Conservation (phyloP, 2,797 vertebrate species). For the Danionella dracula region DNA sequence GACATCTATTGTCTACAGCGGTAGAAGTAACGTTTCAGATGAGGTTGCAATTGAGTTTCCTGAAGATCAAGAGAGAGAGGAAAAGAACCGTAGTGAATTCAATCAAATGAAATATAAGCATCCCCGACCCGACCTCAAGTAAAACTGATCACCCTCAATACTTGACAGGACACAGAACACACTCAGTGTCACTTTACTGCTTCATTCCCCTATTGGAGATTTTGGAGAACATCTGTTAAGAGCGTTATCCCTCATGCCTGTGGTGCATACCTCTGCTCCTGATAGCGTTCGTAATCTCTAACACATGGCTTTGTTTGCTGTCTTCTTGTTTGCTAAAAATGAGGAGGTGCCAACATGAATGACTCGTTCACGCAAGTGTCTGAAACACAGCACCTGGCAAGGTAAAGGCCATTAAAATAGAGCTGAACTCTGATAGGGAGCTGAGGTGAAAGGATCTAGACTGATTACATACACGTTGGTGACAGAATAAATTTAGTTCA, state of each 20-base stretch:
- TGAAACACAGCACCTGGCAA: conserved; percentile 4
- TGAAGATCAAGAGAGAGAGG: not conserved
- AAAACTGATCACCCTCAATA: too few species aligned
- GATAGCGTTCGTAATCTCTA: conserved; percentile 29
- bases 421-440: not conserved
- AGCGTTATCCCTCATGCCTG: conserved; percentile 1
- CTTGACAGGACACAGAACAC: conserved; percentile 12
- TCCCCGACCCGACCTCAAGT: not conserved
- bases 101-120: not conserved
- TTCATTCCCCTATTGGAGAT: conserved; percentile 6
- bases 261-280: not conserved
- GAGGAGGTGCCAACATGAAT: conserved; percentile 29
- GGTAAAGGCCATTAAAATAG: conserved; percentile 14
- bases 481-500: conserved; percentile 25
- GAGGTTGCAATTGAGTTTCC: conserved; percentile 11
- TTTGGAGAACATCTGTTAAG: conserved; percentile 20
- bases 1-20: not conserved
- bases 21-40: conserved; percentile 19
- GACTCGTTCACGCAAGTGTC: not conserved
- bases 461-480: conserved; percentile 11
- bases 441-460: not conserved
- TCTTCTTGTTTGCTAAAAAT: conserved; percentile 31
- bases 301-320: conserved; percentile 24
- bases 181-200: conserved; percentile 12
- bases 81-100: not conserved